A percentile compares a stretch with the other conserved stretches of the same genome.
These are phyloP conservation scores for Capromys pilorides DNA, from an alignment of 2,797 vertebrate species.

Conservation along the genomic window DNA sequence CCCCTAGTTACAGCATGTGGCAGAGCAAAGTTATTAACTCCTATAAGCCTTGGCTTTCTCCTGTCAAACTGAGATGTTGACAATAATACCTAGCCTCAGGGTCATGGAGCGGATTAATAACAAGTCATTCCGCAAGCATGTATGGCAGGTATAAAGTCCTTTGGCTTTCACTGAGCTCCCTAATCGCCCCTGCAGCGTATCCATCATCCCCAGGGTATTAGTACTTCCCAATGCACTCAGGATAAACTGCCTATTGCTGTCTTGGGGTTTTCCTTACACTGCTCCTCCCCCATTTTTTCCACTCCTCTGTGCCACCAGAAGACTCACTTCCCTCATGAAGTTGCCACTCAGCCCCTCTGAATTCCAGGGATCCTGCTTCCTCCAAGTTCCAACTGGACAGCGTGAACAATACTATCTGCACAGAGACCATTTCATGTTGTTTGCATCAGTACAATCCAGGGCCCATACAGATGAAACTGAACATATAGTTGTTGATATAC, in stretches of 20 bases:
- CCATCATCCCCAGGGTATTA: background rate
- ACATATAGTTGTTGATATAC: slow-evolving; percentile 1
- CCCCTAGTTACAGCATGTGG: background rate
- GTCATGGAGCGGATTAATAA: background rate
- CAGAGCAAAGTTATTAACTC: background rate
- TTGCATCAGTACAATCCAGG: background rate
- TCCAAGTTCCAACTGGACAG: background rate
- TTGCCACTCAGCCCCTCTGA: background rate
- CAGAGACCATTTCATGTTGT: background rate
- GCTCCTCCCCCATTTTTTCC: background rate
- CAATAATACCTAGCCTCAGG: background rate
- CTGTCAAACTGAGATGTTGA: background rate
- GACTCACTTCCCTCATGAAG: background rate
- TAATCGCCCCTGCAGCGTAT: background rate
- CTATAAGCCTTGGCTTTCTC: background rate
- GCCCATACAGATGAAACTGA: background rate
- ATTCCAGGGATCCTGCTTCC: background rate
- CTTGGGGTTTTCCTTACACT: background rate
- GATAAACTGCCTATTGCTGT: background rate
- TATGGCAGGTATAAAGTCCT: background rate
- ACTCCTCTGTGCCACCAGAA: background rate
- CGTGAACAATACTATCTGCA: background rate
- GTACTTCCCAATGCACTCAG: background rate
- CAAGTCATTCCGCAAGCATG: background rate
- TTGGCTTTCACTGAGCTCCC: background rate